A percentile compares a stretch with the other conserved stretches of the same genome.
Conservation (phyloP, 1,140 invertebrate genomes). For the Bombus affinis region DNA sequence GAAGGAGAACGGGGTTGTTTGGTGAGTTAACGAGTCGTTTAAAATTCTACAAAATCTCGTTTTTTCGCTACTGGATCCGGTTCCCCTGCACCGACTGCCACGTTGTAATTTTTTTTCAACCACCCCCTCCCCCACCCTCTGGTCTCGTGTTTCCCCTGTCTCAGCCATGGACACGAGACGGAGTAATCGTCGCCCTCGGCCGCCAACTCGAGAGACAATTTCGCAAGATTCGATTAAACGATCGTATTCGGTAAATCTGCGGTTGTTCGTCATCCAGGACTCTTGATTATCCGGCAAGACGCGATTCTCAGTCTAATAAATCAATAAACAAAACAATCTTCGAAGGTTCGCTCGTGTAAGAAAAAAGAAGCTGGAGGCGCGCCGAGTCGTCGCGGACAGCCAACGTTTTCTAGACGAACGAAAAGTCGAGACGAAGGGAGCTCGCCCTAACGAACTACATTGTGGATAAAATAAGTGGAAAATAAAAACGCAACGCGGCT, state of each 20-base stretch:
- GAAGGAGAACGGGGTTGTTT: conserved; percentile 19
- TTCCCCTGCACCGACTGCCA: neutral
- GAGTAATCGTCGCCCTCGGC: neutral
- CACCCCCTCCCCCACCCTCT: too few species aligned
- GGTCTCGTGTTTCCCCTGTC: neutral
- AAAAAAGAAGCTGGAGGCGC: too few species aligned
- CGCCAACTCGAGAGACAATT: neutral
- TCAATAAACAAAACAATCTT: neutral
- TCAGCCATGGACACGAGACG: neutral
- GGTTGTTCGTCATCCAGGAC: neutral
- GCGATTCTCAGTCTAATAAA: neutral
- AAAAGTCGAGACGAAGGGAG: conserved; percentile 24
- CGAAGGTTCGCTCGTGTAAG: neutral
- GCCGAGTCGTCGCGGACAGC: neutral
- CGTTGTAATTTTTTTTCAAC: neutral
- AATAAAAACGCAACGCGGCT: neutral
- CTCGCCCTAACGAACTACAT: conserved; percentile 34
- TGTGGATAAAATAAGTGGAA: conserved; percentile 42
- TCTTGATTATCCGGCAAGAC: neutral
- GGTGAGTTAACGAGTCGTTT: conserved; percentile 41
- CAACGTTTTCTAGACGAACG: neutral
- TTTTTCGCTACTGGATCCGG: neutral
- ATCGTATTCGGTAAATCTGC: neutral
- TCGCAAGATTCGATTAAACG: conserved; percentile 2
- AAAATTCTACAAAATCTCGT: conserved; percentile 28